Evolutionary conservation across 2,113 vertebrate species (phyloP).

Genomic region (Gnathonemus longibarbis): DNA sequence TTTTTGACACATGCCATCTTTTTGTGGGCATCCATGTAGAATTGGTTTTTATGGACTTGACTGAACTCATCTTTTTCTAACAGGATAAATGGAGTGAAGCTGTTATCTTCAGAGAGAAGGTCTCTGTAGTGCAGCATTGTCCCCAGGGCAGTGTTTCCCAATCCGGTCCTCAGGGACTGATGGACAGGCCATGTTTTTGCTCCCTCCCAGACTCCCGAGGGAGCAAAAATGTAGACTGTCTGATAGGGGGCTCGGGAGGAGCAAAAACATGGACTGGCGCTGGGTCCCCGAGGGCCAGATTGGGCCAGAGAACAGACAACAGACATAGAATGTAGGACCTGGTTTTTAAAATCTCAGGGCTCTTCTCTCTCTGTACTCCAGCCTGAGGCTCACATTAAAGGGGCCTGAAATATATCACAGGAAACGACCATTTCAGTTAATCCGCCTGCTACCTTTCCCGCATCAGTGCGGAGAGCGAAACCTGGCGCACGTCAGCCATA

Average conservation of each 20-base stretch:
- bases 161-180: too few species aligned
- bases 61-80: not conserved
- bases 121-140: not conserved
- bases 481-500: not conserved
- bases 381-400: not conserved
- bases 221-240: not conserved
- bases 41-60: not conserved
- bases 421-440: not conserved
- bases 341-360: not conserved
- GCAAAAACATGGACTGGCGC: not conserved
- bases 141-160: too few species aligned
- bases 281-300: not conserved
- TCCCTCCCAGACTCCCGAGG: too few species aligned
- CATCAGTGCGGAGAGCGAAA: not conserved
- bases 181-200: too few species aligned
- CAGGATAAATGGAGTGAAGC: not conserved
- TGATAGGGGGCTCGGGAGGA: not conserved
- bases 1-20: not conserved
- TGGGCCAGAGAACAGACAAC: not conserved
- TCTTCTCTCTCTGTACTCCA: not conserved
- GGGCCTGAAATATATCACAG: not conserved
- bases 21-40: not conserved
- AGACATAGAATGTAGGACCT: not conserved
- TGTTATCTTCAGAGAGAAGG: not conserved
- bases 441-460: not conserved